These are phyloP conservation scores for Helicoverpa assulta DNA, from an alignment of 2,888 invertebrate genomes.

Conservation along the genomic window DNA sequence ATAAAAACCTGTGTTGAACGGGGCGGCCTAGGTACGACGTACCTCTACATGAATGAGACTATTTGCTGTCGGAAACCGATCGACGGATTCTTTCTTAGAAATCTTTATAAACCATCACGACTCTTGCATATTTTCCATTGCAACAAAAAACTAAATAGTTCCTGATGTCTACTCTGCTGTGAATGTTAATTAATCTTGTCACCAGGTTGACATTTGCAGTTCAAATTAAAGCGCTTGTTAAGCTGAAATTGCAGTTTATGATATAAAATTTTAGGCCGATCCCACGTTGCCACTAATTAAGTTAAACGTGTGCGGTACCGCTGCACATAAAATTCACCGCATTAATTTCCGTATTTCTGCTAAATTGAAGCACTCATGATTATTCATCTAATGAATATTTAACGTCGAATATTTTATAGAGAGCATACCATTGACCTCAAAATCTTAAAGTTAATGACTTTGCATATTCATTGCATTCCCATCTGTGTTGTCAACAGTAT, in stretches of 20 bases:
- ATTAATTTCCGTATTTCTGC: conserved; percentile 33
- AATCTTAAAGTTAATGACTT: conserved; percentile 24
- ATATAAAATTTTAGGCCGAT: conserved; percentile 7
- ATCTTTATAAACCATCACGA: not conserved
- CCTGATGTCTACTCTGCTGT: not conserved
- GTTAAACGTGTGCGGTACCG: conserved; percentile 21
- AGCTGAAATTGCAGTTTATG: conserved; percentile 4
- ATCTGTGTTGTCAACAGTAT: conserved; percentile 1
- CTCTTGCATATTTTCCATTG: not conserved
- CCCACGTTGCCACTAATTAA: conserved; percentile 16
- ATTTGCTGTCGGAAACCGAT: conserved; percentile 14
- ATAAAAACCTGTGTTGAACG: conserved; percentile 71
- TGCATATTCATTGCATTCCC: conserved; percentile 7
- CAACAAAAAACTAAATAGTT: not conserved
- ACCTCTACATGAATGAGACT: conserved; percentile 35
- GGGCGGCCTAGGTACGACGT: conserved; percentile 49
- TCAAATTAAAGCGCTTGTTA: conserved; percentile 6
- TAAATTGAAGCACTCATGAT: conserved; percentile 4
- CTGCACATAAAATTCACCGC: conserved; percentile 25
- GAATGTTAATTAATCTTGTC: not conserved
- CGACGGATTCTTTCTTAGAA: not conserved
- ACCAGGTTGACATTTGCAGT: not conserved
- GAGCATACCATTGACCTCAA: conserved; percentile 34
- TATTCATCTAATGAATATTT: conserved; percentile 37
- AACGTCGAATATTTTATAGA: conserved; percentile 4